A percentile compares a stretch with the other conserved stretches of the same genome.
Evolutionary conservation across 2,113 vertebrate genomes (phyloP).

Genomic region (Thunnus maccoyii): DNA sequence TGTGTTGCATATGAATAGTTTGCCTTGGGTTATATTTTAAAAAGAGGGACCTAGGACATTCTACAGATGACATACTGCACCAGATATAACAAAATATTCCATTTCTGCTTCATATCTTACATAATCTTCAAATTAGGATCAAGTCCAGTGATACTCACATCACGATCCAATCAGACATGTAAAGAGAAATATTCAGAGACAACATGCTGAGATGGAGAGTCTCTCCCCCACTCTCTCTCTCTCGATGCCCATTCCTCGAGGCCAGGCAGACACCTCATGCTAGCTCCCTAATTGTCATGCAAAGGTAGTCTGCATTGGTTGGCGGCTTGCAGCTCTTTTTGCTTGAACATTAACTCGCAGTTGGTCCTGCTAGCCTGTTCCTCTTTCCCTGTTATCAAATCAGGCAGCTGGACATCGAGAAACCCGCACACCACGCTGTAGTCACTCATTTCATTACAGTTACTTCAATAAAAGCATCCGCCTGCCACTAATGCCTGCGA

Average conservation of each 20-base stretch:
- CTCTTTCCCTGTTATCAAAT: slow-evolving; percentile 49
- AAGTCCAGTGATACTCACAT: slow-evolving; percentile 13
- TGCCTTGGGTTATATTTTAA: slow-evolving; percentile 50
- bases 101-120: slow-evolving; percentile 26
- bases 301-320: slow-evolving; percentile 62
- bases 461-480: slow-evolving; percentile 19
- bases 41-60: slow-evolving; percentile 60
- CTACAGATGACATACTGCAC: slow-evolving; percentile 40
- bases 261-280: slow-evolving; percentile 53
- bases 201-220: slow-evolving; percentile 34
- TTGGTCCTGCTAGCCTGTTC: slow-evolving; percentile 22
- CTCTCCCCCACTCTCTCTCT: background rate
- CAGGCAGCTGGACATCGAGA: slow-evolving; percentile 46
- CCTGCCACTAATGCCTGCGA: background rate
- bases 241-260: slow-evolving; percentile 31
- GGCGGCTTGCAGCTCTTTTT: slow-evolving; percentile 47
- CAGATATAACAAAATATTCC: slow-evolving; percentile 34
- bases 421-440: background rate
- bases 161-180: slow-evolving; percentile 12
- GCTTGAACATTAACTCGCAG: slow-evolving; percentile 47
- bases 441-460: slow-evolving; percentile 50
- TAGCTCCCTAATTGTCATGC: slow-evolving; percentile 73
- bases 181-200: slow-evolving; percentile 14
- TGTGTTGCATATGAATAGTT: slow-evolving; percentile 62
- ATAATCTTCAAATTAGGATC: slow-evolving; percentile 12